Conservation (phyloP, 2,797 vertebrate genomes). For the Halcyon leucocephala region DNA sequence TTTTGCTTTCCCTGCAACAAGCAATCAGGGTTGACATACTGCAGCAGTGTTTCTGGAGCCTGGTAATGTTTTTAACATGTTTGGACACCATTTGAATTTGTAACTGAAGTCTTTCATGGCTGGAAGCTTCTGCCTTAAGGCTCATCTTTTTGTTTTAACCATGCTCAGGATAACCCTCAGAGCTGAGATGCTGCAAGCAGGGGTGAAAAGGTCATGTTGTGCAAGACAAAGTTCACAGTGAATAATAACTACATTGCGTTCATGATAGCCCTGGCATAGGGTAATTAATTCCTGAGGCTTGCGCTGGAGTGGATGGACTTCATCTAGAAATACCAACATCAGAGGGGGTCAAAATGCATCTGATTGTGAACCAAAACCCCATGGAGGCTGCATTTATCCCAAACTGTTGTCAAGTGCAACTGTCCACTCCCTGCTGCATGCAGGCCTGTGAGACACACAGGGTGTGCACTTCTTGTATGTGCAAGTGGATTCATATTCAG, state of each 20-base stretch:
- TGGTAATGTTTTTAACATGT: not conserved
- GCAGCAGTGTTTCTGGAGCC: not conserved
- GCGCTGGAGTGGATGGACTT: not conserved
- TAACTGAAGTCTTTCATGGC: not conserved
- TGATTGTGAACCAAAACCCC: rapidly evolving
- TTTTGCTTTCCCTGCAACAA: not conserved
- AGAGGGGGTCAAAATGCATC: not conserved
- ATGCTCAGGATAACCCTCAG: not conserved
- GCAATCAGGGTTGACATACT: rapidly evolving
- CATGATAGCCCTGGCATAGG: not conserved
- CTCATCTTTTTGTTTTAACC: not conserved
- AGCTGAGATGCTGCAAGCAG: not conserved
- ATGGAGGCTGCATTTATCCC: rapidly evolving
- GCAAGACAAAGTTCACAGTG: not conserved
- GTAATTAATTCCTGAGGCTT: not conserved
- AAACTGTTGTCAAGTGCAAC: rapidly evolving
- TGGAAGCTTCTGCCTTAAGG: not conserved
- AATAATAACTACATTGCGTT: not conserved
- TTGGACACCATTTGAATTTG: not conserved
- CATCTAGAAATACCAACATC: not conserved
- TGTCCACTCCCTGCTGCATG: not conserved
- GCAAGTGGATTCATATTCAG: rapidly evolving
- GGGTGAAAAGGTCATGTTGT: not conserved
- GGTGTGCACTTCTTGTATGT: rapidly evolving
- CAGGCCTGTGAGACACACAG: rapidly evolving